Base-by-base conservation (phyloP, 2,113 vertebrate species). In the Parotia lawesii region DNA sequence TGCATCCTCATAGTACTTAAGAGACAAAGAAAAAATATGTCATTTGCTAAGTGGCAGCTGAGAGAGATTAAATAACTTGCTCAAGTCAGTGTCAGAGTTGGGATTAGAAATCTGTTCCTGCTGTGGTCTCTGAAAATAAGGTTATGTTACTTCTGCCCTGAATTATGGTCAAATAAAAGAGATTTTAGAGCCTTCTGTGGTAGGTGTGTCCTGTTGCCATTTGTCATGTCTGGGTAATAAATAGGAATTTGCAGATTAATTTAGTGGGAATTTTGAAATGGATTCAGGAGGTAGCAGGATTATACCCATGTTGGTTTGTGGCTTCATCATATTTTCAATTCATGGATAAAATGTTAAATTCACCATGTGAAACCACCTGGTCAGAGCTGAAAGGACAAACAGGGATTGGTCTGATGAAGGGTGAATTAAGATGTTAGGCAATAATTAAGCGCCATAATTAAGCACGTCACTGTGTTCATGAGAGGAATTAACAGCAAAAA, bases 31-130 rank as follows among this genome's bases (percentile, higher is more conserved):
- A 77, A 74, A 81, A 78, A 53, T 6, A 12, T 3, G 15, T 62
- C 31, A 40, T 58, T 85, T 70, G 71, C n/a, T 75, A 64, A 85
- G 51, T 54, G 91, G 67, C 65, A 87, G 38, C 64, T 83, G 85
- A 83, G 76, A 64, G 71, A 65, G 73, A 79, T 91, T 54, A 73
- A 92, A 42, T 71, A 79, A 85, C 35, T 94, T 89, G 53, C 44
- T 87, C 29, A 47, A 91, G 35, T 87, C 77, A 50, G 40, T 71
- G 62, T 23, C 71, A 61, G 70, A 54, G 54, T 57, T 87, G 71
- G 92, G 87, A 87, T 94, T 92, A 86, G 90, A 60, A 92, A 9
- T 69, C 81, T 76, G 50, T 37, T 91, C 48, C 73, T 78, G 65
- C 50, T 40, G 42, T 69, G 66, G n/a, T 50, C 58, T 69, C 80